Evolutionary conservation across 2,113 vertebrate species (phyloP), one percentile per base, ranked within the genome.

Genomic region (Coracopsis vasa): DNA sequence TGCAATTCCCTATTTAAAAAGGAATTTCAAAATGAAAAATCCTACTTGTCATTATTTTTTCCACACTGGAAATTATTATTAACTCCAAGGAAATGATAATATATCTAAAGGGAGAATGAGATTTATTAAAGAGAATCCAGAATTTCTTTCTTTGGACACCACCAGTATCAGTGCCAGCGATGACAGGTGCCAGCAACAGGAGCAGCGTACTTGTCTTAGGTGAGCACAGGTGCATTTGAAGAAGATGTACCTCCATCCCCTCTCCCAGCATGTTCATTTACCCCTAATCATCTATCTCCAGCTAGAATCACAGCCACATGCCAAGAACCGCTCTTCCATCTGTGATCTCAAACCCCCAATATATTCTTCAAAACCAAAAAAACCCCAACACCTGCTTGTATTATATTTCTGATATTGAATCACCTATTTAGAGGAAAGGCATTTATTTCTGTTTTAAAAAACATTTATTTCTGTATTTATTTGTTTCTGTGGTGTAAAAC

Each of bases 311-410:
- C 70, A 82, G 7, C 27, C 18, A 21, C 14, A 4, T 31, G 8
- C 33, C 54, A 69, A 66, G 53, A 90, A 37, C 4, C 0, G 2
- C 16, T 80, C 33, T 87, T 71, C n/a, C 7, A 51, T 77, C 23
- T 58, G 29, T 84, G 42, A 67, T 71, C 15, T n/a, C 18, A 73
- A 53, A 2, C 6, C 8, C 18, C 13, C 6, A 27, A 69, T 80
- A 31, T 16, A 10, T 73, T 86, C 3, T 47, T 72, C 6, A 37
- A 60, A 74, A 33, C 7, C 4, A 27, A 44, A 44, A 20, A n/a
- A 12, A 9, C 0, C 1, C 3, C 4, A 66, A 7, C 31, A 15
- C 5, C 9, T 7, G 41, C 2, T 58, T 37, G 3, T 67, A 11
- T 77, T 56, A 8, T 14, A 25, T 73, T 93, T 94, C 71, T 54